phyloP scores from a whole-genome alignment of 2,888 invertebrate species.

The Leistus spinibarbis region DNA sequence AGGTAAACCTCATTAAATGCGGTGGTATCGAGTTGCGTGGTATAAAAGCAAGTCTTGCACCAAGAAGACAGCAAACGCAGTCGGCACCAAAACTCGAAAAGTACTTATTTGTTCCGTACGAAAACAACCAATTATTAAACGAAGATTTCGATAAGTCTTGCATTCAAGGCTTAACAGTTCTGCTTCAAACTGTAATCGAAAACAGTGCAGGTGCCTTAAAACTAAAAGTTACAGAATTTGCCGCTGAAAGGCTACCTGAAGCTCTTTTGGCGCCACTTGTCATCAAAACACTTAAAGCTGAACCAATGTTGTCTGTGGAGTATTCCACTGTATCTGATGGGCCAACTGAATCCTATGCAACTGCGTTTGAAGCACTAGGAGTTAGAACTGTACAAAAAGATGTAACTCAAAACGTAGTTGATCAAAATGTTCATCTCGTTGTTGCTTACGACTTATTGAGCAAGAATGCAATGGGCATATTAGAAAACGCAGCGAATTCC shows the following conservation, averaged over 20 bases:
- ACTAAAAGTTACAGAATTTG: slow-evolving; percentile 75
- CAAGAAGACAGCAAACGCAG: slow-evolving; percentile 79
- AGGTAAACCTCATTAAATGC: slow-evolving; percentile 74
- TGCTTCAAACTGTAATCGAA: slow-evolving; percentile 78
- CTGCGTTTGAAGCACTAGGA: slow-evolving; percentile 64
- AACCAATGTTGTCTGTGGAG: slow-evolving; percentile 75
- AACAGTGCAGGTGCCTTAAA: slow-evolving; percentile 72
- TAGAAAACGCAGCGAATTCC: slow-evolving; percentile 66
- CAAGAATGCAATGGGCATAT: slow-evolving; percentile 59
- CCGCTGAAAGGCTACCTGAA: slow-evolving; percentile 68
- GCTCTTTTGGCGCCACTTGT: slow-evolving; percentile 67
- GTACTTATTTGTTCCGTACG: slow-evolving; percentile 81
- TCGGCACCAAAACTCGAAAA: slow-evolving; percentile 81
- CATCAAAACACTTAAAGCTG: slow-evolving; percentile 69
- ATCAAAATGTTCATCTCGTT: slow-evolving; percentile 72
- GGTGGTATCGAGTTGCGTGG: slow-evolving; percentile 90
- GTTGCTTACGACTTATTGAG: slow-evolving; percentile 70
- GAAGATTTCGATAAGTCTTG: slow-evolving; percentile 68
- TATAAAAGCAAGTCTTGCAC: slow-evolving; percentile 89
- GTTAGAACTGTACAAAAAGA: slow-evolving; percentile 72
- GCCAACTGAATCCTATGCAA: slow-evolving; percentile 61
- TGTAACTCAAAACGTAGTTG: slow-evolving; percentile 63
- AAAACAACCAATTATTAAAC: slow-evolving; percentile 60
- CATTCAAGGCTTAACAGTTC: slow-evolving; percentile 68
- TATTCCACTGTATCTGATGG: slow-evolving; percentile 63